phyloP scores from a whole-genome alignment of 2,113 vertebrate genomes.

The Procavia capensis region DNA sequence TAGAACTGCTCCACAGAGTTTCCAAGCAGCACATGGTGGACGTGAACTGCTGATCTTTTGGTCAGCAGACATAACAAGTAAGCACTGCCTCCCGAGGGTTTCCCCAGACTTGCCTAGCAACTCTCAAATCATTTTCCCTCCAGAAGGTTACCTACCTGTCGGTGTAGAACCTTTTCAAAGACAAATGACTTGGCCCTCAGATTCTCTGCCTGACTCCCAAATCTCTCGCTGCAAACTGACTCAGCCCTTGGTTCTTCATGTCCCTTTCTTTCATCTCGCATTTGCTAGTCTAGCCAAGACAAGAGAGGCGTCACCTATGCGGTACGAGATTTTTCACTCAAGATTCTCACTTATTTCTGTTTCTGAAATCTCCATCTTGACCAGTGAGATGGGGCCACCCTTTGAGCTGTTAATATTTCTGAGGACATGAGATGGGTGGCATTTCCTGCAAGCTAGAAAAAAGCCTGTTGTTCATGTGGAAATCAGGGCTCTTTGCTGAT shows the following conservation, averaged over 20 bases:
- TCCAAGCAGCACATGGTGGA: too few species aligned
- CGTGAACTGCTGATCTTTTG: too few species aligned
- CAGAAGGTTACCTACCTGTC: background rate
- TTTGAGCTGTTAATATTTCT: background rate
- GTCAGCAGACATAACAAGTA: too few species aligned
- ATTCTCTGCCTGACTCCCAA: background rate
- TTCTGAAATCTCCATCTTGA: background rate
- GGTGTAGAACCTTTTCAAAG: background rate
- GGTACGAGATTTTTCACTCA: background rate
- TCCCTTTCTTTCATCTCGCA: background rate
- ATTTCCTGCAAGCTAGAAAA: conserved; percentile 44
- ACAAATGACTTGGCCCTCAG: background rate
- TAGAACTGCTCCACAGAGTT: too few species aligned
- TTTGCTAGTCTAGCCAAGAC: background rate
- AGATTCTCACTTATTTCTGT: background rate
- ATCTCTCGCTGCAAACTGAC: background rate
- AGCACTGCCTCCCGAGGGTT: too few species aligned
- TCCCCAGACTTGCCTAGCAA: background rate
- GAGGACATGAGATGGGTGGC: background rate
- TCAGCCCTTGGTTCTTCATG: background rate
- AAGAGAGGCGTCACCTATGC: background rate
- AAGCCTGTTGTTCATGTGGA: background rate
- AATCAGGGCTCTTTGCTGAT: background rate
- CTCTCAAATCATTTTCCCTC: background rate
- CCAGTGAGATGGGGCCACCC: background rate